phyloP scores from a whole-genome alignment of 2,797 vertebrate genomes.

The Danio kyathit region DNA sequence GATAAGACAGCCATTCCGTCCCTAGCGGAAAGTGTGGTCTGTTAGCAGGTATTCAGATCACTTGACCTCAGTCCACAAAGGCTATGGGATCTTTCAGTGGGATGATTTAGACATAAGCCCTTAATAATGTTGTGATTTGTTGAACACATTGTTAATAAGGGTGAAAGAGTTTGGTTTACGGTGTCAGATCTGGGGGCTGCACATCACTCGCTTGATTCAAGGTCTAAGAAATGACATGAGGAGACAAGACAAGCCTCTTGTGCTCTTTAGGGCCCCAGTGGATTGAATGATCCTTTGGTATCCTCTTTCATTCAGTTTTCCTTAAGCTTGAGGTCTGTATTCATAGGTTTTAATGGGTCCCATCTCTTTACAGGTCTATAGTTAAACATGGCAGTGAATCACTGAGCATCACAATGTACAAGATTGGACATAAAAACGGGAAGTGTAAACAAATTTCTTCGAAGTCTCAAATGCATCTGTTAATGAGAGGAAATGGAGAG shows the following conservation, averaged over 20 bases:
- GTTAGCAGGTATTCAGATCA: slow-evolving; percentile 67
- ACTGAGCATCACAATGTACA: background rate
- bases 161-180: slow-evolving; percentile 48
- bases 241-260: slow-evolving; percentile 44
- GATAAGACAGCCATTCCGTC: slow-evolving; percentile 62
- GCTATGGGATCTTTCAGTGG: slow-evolving; percentile 60
- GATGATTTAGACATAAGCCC: slow-evolving; percentile 58
- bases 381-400: background rate
- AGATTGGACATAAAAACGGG: background rate
- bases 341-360: slow-evolving; percentile 25
- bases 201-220: slow-evolving; percentile 43
- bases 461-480: background rate
- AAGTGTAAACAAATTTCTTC: background rate
- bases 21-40: slow-evolving; percentile 62
- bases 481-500: background rate
- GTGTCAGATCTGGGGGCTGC: slow-evolving; percentile 44
- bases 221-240: slow-evolving; percentile 42
- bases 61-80: slow-evolving; percentile 60
- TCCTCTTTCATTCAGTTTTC: slow-evolving; percentile 24
- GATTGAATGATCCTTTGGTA: slow-evolving; percentile 29
- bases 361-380: slow-evolving; percentile 1
- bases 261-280: slow-evolving; percentile 32
- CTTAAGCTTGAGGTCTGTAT: slow-evolving; percentile 38
- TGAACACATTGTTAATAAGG: slow-evolving; percentile 59
- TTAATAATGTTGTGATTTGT: slow-evolving; percentile 56